These are phyloP conservation scores for Trachelipus rathkii DNA, from an alignment of 1,140 invertebrate species.

Conservation along the genomic window DNA sequence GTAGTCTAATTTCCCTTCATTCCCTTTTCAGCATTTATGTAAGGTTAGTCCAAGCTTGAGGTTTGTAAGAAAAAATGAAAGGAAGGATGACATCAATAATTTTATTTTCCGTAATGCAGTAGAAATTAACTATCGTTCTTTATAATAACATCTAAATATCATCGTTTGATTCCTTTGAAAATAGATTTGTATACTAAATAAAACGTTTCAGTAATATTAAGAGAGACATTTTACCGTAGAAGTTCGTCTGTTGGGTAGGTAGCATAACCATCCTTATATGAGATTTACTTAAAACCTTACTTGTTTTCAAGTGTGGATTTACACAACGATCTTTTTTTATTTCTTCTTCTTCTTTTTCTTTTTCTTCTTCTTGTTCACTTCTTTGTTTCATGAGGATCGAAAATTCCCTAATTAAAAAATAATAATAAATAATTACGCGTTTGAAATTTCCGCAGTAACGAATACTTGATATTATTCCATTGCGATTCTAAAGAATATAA, in stretches of 20 bases:
- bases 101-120: conserved; percentile 33
- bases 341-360: too few relatives aligned
- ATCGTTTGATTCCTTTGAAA: background rate
- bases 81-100: conserved; percentile 8
- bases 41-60: conserved; percentile 88
- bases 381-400: too few relatives aligned
- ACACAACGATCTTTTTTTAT: background rate
- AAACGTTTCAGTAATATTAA: background rate
- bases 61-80: conserved; percentile 60
- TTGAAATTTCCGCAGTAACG: background rate
- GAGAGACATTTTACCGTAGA: background rate
- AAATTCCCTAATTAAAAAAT: too few relatives aligned
- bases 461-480: too few relatives aligned
- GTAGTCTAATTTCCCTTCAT: too few relatives aligned
- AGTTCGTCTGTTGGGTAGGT: background rate
- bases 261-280: background rate
- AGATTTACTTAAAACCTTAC: background rate
- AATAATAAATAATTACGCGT: background rate
- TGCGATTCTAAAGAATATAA: too few relatives aligned
- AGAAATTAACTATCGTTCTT: conserved; percentile 26
- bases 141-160: background rate
- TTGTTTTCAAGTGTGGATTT: background rate
- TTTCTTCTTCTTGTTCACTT: too few relatives aligned
- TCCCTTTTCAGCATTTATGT: too few relatives aligned
- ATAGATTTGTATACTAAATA: background rate